Conservation (phyloP, 2,113 vertebrate genomes). For the Fulmarus glacialis region DNA sequence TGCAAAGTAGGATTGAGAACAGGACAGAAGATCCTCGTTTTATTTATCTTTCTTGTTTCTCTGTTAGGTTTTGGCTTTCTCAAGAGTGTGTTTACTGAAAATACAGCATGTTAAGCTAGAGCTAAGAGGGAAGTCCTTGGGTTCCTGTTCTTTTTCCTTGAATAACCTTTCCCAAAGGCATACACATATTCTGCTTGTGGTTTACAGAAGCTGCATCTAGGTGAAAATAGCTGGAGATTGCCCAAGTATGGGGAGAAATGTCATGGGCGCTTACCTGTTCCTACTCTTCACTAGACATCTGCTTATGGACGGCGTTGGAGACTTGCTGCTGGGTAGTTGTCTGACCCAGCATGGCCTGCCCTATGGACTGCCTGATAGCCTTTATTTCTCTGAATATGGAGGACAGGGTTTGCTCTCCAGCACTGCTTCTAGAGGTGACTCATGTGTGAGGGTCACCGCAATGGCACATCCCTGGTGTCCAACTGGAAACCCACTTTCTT, state of each 20-base stretch:
- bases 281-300: background rate
- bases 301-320: background rate
- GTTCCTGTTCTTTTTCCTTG: background rate
- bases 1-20: background rate
- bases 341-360: background rate
- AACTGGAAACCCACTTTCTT: background rate
- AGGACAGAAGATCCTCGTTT: background rate
- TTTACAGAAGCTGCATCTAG: background rate
- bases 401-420: background rate
- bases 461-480: fast-evolving
- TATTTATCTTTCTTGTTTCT: background rate
- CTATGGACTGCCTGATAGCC: background rate
- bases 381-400: background rate
- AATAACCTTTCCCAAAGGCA: background rate
- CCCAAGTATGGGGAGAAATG: background rate
- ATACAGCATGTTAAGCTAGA: background rate
- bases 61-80: background rate
- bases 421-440: background rate
- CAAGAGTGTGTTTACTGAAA: background rate
- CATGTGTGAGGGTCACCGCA: fast-evolving
- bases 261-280: fast-evolving
- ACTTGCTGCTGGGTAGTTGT: background rate
- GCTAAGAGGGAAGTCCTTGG: background rate
- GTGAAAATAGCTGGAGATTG: background rate
- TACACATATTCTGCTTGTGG: background rate